Evolutionary conservation across 2,888 invertebrate genomes (phyloP), one percentile per base, ranked within the genome.

Genomic region (Protonemura montana): DNA sequence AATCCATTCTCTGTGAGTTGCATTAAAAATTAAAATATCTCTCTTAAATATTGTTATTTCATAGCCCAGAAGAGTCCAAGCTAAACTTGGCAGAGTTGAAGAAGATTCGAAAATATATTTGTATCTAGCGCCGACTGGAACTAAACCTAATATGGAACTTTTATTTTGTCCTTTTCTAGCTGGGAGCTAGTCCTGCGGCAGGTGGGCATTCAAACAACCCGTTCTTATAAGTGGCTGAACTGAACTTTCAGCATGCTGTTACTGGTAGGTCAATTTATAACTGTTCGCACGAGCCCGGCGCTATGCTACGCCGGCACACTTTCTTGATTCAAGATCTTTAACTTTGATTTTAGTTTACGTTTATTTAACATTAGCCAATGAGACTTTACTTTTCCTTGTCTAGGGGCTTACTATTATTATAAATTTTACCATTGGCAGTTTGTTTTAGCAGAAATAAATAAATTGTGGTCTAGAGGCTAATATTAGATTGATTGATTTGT

Each of bases 191-290:
- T 76, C 89, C 91, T 41, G 89, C 90, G 82, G 88, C 91, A 42
- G 89, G 90, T 84, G 90, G 92, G 89, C 93, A 92, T 90, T 93
- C 93, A 87, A 93, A 92, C 91, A 94, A 94, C 90, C 94, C 94
- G 80, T 94, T 94, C 90, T 93, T 94, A 92, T 94, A 93, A 93
- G 86, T 16, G 16, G 6, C 28, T 21, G 16, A 21, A 59, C 59
- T 59, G 59, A 59, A 21, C 21, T 59, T 13, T 59, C 21, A 21
- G 59, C 13, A 21, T 13, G 3, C 59, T 3, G 21, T 1, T 59
- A 59, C 3, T 59, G 21, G 16, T 59, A 59, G 59, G 21, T 16
- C 59, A 59, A 59, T 59, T 59, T 59, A 59, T 59, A 59, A 59
- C 59, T 6, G 3, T 28, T 78, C 59, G 21, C 21, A 21, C 21